Percentiles rank a stretch among this genome's conserved stretches.
These are phyloP conservation scores for Holothuria leucospilota DNA, from an alignment of 53 echinoderm and acorn worm species.

Conservation along the genomic window DNA sequence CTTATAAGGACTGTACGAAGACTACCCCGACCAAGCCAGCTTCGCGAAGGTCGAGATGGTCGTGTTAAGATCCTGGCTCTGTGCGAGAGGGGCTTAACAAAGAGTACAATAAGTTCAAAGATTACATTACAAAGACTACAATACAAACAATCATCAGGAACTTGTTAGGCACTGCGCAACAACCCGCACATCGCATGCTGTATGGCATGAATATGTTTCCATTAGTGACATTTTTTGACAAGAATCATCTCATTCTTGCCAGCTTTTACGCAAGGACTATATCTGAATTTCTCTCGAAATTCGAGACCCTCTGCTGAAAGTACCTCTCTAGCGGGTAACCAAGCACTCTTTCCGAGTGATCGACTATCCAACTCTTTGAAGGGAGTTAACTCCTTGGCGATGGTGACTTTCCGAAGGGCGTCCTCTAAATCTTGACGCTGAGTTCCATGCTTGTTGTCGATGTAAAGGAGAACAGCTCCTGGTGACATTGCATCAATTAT, in stretches of 20 bases:
- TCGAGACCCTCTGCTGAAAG: neutral
- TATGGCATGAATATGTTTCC: no score
- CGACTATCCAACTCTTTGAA: neutral
- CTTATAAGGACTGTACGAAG: no score
- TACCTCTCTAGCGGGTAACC: neutral
- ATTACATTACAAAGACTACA: no score
- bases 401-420: neutral
- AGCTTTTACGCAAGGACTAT: neutral
- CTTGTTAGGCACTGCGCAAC: no score
- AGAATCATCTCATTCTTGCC: conserved; percentile 10
- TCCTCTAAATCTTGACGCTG: neutral
- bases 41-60: no score
- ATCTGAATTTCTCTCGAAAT: neutral
- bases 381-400: neutral
- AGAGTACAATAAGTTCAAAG: no score
- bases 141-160: no score
- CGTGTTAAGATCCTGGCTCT: no score
- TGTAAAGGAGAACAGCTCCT: neutral
- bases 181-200: no score
- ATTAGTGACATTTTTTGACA: no score
- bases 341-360: conserved; percentile 1
- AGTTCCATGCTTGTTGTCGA: neutral
- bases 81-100: no score
- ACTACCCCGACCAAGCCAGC: no score
- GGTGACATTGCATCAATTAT: neutral